Conservation (phyloP, 64 coral and sea anemone genomes). For the Porites lutea region DNA sequence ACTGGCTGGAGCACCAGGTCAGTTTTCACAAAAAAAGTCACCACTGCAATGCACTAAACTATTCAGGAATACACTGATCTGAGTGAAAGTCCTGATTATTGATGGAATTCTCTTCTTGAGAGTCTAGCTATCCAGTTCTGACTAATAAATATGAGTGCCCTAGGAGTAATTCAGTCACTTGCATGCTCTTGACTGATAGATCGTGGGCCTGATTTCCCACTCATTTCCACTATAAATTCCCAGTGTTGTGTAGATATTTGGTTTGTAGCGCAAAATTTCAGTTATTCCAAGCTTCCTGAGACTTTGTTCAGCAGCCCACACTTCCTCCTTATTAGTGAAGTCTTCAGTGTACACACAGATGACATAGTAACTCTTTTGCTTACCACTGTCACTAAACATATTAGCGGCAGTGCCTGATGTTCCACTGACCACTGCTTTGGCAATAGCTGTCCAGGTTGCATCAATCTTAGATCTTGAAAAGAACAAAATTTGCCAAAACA, state of each 20-base stretch:
- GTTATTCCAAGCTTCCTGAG: slow-evolving; percentile 5
- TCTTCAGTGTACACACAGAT: slow-evolving; percentile 59
- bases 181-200: background rate
- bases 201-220: background rate
- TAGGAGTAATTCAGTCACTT: no score
- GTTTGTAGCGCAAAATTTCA: slow-evolving; percentile 7
- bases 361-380: background rate
- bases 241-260: slow-evolving; percentile 42
- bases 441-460: slow-evolving; percentile 24
- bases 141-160: no score
- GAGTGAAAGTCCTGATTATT: no score
- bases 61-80: no score
- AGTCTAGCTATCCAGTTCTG: no score
- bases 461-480: slow-evolving; percentile 16
- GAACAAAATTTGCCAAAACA: background rate
- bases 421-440: slow-evolving; percentile 25
- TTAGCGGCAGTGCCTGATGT: slow-evolving; percentile 21
- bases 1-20: no score
- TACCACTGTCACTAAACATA: background rate
- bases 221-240: slow-evolving; percentile 16
- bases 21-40: no score
- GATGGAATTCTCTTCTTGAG: no score
- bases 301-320: slow-evolving; percentile 11
- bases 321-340: slow-evolving; percentile 44
- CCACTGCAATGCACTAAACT: no score